Base-by-base conservation (phyloP, 2,797 vertebrate genomes). In the Serranus cabrilla region DNA sequence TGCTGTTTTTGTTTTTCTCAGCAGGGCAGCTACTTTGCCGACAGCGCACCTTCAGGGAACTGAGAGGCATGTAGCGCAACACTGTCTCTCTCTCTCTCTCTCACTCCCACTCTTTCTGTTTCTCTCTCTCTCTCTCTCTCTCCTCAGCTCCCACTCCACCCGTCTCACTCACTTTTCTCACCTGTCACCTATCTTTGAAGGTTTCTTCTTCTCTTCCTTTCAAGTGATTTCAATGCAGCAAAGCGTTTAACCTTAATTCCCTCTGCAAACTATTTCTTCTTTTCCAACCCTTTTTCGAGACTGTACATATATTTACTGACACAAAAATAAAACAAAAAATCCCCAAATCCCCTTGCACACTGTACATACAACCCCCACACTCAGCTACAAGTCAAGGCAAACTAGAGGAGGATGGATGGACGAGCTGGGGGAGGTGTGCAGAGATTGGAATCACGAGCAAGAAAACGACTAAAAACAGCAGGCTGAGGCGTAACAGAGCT, bases 321-420 rank as follows among this genome's bases (percentile, higher is more conserved):
- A 54, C 50, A 9, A 74, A n/a, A 70, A 37, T 18, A 42, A 34
- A 34, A 34, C 5, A 34, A 7, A 7, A 7, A 7, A 7, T 34
- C 18, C 21, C 23, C 1, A 83, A 74, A 77, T 85, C 69, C 56
- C 23, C 7, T 6, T 51, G 40, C 42, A 59, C 64, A 56, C 42
- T 68, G 58, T 40, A 77, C 25, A 80, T 62, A 12, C 39, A 78
- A 61, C 40, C 62, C 73, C 45, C 47, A 78, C 11, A 72, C 56
- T 68, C 71, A 81, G 75, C 75, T 39, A 25, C 47, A 43, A 81
- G 82, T 81, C 73, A 90, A 82, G 86, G 80, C 16, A 2, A 78
- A 67, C 4, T 14, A 45, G 55, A 70, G 20, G 45, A 52, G 57
- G 61, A 76, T 42, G 46, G 58, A 81, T 63, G 71, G 57, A 73